A percentile compares a stretch with the other conserved stretches of the same genome.
phyloP scores from a whole-genome alignment of 1,140 invertebrate genomes.

The Drosophila funebris region DNA sequence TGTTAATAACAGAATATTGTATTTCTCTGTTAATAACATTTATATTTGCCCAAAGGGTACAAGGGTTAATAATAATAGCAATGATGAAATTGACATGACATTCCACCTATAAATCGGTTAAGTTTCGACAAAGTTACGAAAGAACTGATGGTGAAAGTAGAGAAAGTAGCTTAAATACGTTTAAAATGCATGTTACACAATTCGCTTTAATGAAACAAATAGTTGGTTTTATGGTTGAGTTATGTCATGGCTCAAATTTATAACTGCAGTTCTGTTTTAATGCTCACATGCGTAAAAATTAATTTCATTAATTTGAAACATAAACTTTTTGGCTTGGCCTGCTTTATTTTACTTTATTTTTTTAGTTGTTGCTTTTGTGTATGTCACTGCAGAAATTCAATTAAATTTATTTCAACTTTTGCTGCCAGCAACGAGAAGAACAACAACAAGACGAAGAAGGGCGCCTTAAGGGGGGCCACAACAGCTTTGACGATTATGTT shows the following conservation, averaged over 20 bases:
- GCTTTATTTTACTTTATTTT: conserved; percentile 22
- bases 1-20: too few species aligned
- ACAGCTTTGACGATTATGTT: conserved; percentile 64
- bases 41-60: too few species aligned
- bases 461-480: conserved; percentile 46
- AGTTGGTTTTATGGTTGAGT: background rate
- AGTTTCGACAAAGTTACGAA: too few species aligned
- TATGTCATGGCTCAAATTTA: background rate
- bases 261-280: background rate
- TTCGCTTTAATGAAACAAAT: background rate
- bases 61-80: too few species aligned
- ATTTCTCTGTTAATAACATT: too few species aligned
- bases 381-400: conserved; percentile 76
- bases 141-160: too few species aligned
- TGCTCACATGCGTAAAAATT: conserved; percentile 56
- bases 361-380: conserved; percentile 30
- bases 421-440: conserved; percentile 44
- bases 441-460: conserved; percentile 12
- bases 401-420: conserved; percentile 77
- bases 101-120: too few species aligned
- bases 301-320: conserved; percentile 69
- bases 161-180: too few species aligned
- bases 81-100: too few species aligned
- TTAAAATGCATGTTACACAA: too few species aligned
- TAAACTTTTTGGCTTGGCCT: conserved; percentile 48